phyloP scores from a whole-genome alignment of 2,888 invertebrate genomes.

The Drosophila pegasa region DNA sequence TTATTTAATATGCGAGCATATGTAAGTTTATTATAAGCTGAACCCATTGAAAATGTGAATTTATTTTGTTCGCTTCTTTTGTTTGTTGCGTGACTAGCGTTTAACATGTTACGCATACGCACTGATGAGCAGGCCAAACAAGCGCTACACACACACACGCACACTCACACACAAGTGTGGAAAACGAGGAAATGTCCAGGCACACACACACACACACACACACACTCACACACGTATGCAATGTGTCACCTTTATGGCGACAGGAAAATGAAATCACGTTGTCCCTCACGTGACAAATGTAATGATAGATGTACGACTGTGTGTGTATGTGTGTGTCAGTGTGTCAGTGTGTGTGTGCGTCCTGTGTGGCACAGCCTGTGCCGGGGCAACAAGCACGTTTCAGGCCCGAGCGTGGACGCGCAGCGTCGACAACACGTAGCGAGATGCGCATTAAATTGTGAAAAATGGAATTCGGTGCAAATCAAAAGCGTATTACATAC shows the following conservation, averaged over 20 bases:
- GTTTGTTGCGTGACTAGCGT: slow-evolving; percentile 42
- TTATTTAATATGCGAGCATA: slow-evolving; percentile 2
- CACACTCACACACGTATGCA: slow-evolving; percentile 45
- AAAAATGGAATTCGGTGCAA: slow-evolving; percentile 78
- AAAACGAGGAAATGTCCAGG: slow-evolving; percentile 25
- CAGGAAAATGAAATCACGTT: slow-evolving; percentile 81
- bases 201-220: slow-evolving; percentile 13
- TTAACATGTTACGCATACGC: slow-evolving; percentile 63
- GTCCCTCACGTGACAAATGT: slow-evolving; percentile 80
- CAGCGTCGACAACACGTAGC: slow-evolving; percentile 74
- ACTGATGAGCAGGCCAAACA: slow-evolving; percentile 42
- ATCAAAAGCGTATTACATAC: slow-evolving; percentile 80
- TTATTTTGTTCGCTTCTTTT: slow-evolving; percentile 16
- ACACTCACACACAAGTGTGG: slow-evolving; percentile 8
- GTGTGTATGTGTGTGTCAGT: slow-evolving; percentile 16
- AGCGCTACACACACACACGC: slow-evolving; percentile 20
- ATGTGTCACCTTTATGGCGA: slow-evolving; percentile 81
- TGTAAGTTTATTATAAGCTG: slow-evolving; percentile 6
- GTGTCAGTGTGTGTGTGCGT: slow-evolving; percentile 27
- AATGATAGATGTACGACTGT: slow-evolving; percentile 71
- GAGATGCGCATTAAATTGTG: slow-evolving; percentile 80
- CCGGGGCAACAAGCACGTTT: slow-evolving; percentile 58
- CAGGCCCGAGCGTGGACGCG: slow-evolving; percentile 46
- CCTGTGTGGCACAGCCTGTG: slow-evolving; percentile 19
- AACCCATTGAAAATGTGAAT: slow-evolving; percentile 6